Evolutionary conservation across 2,797 vertebrate species (phyloP), one percentile per base, ranked within the genome.

Genomic region (Onychomys leucogaster): DNA sequence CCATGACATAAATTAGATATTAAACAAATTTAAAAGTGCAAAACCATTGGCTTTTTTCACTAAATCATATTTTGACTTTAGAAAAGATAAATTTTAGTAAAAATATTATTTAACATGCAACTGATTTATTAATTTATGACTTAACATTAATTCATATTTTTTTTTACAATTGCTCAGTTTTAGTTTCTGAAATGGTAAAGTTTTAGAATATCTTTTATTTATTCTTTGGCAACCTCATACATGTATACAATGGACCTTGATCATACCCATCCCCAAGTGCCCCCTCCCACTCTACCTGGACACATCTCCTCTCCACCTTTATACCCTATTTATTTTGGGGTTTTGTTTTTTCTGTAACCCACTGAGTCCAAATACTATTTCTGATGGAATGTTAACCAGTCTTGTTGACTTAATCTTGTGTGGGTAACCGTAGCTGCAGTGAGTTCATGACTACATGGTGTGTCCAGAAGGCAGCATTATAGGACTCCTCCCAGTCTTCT

Each of bases 61-160:
- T 55, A 61, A 85, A 57, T 17, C 43, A 12, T 57, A 14, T 65
- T 82, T 80, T 80, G 6, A 46, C 41, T 91, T 93, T 76, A 86
- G 78, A 85, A 90, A 76, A 78, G 12, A 41, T 11, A 3, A 82
- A 10, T 61, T 85, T 85, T 52, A 88, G 37, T 78, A 87, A 84
- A 91, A 57, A 71, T 69, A 17, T 67, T 52, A 25, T 41, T 90
- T 81, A 49, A 76, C n/a, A 34, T 52, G 7, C 10, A 89, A 89
- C 49, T 89, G 6, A 16, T 61, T 91, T 88, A 83, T 91, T 92
- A 86, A 32, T 94, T 94, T 43, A 87, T 7, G 46, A 84, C 69
- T 89, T 89, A 77, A 77, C 65, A 92, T 90, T 9, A 96, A 59
- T 83, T 91, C 13, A 59, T 49, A 14, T 32, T 59, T 32, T 59